Percentiles rank a stretch among this genome's conserved stretches.
Evolutionary conservation across 2,888 invertebrate genomes (phyloP).

Genomic region (Drosophila sordidula): DNA sequence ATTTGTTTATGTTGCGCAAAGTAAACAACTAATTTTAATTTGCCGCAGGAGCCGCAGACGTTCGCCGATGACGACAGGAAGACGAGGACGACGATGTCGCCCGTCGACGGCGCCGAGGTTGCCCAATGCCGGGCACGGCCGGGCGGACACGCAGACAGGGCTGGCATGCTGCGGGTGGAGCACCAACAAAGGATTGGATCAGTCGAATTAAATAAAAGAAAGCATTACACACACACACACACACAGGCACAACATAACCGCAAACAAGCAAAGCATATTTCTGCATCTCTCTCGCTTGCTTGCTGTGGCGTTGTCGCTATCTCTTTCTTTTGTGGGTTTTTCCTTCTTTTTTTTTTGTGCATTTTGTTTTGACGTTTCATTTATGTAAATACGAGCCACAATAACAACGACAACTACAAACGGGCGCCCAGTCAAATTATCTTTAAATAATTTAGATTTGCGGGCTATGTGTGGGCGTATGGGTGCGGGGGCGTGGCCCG

Average conservation of each 20-base stretch:
- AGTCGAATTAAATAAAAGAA: constrained; percentile 65
- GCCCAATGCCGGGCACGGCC: constrained; percentile 28
- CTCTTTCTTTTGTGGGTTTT: constrained; percentile 21
- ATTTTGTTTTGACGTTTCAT: constrained; percentile 71
- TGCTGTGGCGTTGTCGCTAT: background rate
- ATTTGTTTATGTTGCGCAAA: constrained; percentile 80
- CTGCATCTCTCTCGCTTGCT: background rate
- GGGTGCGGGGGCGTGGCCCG: constrained; percentile 20
- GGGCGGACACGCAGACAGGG: constrained; percentile 5
- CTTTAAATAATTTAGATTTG: constrained; percentile 76
- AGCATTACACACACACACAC: constrained; percentile 40
- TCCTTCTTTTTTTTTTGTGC: constrained; percentile 45
- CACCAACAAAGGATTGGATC: constrained; percentile 60
- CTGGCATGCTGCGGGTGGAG: constrained; percentile 3
- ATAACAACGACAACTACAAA: constrained; percentile 55
- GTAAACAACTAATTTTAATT: constrained; percentile 81
- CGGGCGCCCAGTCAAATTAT: constrained; percentile 71
- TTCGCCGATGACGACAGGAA: constrained; percentile 43
- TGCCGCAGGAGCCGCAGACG: constrained; percentile 78
- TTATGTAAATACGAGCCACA: constrained; percentile 72
- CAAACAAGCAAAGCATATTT: constrained; percentile 64
- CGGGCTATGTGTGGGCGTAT: constrained; percentile 1
- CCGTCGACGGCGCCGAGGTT: constrained; percentile 17
- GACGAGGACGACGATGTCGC: constrained; percentile 48
- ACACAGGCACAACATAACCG: constrained; percentile 38